phyloP scores from a whole-genome alignment of 2,888 invertebrate genomes.

The Lycaena phlaeas region DNA sequence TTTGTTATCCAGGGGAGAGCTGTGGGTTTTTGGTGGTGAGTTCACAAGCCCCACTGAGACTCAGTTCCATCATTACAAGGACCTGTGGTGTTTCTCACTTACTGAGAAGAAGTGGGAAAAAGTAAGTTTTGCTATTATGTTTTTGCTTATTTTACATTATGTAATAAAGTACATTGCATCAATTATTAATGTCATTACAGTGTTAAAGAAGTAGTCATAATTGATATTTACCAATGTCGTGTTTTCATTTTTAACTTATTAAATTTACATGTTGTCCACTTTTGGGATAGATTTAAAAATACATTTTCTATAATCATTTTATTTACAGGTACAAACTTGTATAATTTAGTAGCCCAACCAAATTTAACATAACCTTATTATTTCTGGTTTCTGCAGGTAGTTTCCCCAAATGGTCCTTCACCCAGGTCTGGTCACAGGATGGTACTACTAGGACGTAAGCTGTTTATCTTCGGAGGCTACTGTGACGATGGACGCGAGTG shows the following conservation, averaged over 20 bases:
- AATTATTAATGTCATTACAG: no score
- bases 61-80: slow-evolving; percentile 94
- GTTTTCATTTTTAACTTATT: no score
- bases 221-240: no score
- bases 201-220: no score
- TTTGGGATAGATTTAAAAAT: no score
- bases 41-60: slow-evolving; percentile 91
- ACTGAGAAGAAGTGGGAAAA: slow-evolving; percentile 88
- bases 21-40: slow-evolving; percentile 92
- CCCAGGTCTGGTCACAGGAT: slow-evolving; percentile 88
- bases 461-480: slow-evolving; percentile 93
- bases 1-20: slow-evolving; percentile 44
- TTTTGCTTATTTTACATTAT: no score
- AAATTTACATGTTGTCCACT: no score
- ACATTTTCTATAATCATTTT: no score
- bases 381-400: slow-evolving; percentile 27
- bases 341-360: no score
- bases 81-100: slow-evolving; percentile 90
- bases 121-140: slow-evolving; percentile 42
- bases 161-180: no score
- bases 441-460: slow-evolving; percentile 82
- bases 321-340: no score
- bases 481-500: slow-evolving; percentile 90
- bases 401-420: slow-evolving; percentile 79
- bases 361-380: no score